Percentiles rank a stretch among this genome's conserved stretches.
These are phyloP conservation scores for Macrobrachium rosenbergii DNA, from an alignment of 1,140 invertebrate genomes.

Conservation along the genomic window DNA sequence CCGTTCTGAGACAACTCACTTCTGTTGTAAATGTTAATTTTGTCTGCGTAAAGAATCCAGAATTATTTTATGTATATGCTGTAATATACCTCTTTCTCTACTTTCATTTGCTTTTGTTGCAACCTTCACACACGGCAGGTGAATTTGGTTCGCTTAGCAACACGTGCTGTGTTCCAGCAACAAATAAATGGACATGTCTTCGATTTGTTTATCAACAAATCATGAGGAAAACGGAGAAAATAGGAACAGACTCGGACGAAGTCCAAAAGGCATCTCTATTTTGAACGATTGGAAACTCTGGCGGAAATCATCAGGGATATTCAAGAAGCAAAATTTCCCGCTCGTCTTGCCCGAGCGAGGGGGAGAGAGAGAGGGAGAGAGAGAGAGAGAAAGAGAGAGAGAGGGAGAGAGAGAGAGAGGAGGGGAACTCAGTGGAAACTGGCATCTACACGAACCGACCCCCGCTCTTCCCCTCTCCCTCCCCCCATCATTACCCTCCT, in stretches of 20 bases:
- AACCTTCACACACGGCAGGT: background rate
- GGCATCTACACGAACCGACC: background rate
- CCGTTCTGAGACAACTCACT: too few relatives aligned
- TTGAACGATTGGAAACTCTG: too few relatives aligned
- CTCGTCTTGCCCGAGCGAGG: background rate
- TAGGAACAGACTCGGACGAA: too few relatives aligned
- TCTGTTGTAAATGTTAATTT: too few relatives aligned
- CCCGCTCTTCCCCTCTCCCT: background rate
- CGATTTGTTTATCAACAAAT: background rate
- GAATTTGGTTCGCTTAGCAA: too few relatives aligned
- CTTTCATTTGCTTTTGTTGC: background rate
- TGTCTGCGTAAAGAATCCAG: too few relatives aligned
- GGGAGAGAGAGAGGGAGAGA: constrained; percentile 5
- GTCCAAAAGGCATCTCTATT: too few relatives aligned
- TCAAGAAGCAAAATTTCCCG: too few relatives aligned
- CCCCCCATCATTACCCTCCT: background rate
- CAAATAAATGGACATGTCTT: too few relatives aligned
- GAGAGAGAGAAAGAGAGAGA: constrained; percentile 16
- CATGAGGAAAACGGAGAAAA: background rate
- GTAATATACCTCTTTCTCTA: constrained; percentile 8
- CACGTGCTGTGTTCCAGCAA: too few relatives aligned
- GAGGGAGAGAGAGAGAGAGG: background rate
- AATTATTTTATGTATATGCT: background rate
- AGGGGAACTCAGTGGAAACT: background rate
- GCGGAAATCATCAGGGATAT: too few relatives aligned